Base-by-base conservation (phyloP, 2,797 vertebrate species). In the Brachyalestes nurse region DNA sequence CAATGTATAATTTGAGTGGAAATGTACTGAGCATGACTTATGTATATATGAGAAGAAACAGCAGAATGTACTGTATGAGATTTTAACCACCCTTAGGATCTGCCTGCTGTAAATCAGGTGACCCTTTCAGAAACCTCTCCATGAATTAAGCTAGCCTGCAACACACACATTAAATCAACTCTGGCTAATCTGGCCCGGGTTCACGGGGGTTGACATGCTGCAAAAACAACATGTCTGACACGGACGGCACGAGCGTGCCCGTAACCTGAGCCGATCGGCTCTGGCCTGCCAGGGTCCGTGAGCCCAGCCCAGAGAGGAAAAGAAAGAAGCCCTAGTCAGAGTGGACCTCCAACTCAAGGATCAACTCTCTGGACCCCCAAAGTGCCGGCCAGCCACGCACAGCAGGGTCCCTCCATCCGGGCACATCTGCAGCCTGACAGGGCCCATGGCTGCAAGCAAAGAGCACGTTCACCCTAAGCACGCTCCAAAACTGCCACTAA, bases 391-490 rank as follows among this genome's bases (percentile, higher is more conserved):
- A 86, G 88, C 83, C 83, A 77, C 85, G 88, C 91, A 88, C 92
- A 92, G 91, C 87, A 78, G 87, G 92, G 85, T 81, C 72, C 88
- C 77, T 86, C 91, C 91, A 93, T 93, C 91, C 93, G 91, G 91
- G 90, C 89, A 88, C 74, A 84, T 89, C 90, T 90, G 87, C 87
- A 84, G 77, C 71, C 87, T 83, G 84, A 90, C 88, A 91, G 87
- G 84, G 83, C 69, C 79, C 85, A 82, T 81, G 80, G 85, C 82
- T 91, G 88, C 78, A 42, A 78, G 79, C 90, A 86, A 89, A 86
- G 88, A 86, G 81, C 85, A 82, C 83, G 78, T 87, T 80, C 85
- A 88, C 85, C 89, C 90, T 88, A 83, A 84, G 86, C 81, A 88
- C 86, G 88, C 87, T 83, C 73, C 83, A 85, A 86, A 89, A 93